Evolutionary conservation across 2,888 invertebrate species (phyloP).

Genomic region (Drosophila nigricruria): DNA sequence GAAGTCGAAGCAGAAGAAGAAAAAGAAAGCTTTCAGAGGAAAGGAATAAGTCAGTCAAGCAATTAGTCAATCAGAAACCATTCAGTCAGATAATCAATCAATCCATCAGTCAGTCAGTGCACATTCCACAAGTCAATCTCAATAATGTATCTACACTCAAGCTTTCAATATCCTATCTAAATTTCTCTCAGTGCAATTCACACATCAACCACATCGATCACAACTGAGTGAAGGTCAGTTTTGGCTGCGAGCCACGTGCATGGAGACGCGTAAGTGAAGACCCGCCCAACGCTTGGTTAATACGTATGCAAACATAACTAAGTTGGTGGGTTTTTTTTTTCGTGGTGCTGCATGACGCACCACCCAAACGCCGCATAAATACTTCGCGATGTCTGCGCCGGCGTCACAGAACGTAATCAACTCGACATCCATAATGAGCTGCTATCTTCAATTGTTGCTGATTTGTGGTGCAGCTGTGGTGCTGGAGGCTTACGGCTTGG

Average conservation of each 20-base stretch:
- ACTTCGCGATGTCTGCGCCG: slow-evolving; percentile 16
- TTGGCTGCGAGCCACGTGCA: slow-evolving; percentile 38
- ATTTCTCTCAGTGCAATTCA: slow-evolving; percentile 51
- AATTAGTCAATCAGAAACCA: not conserved
- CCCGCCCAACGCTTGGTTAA: slow-evolving; percentile 30
- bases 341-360: slow-evolving; percentile 37
- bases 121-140: not conserved
- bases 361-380: slow-evolving; percentile 42
- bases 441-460: slow-evolving; percentile 36
- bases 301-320: slow-evolving; percentile 45
- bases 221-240: slow-evolving; percentile 56
- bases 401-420: slow-evolving; percentile 44
- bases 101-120: not conserved
- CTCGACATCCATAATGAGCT: slow-evolving; percentile 43
- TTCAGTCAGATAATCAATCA: not conserved
- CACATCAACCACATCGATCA: slow-evolving; percentile 49
- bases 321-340: slow-evolving; percentile 25
- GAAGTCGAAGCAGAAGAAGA: not conserved
- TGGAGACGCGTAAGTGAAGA: slow-evolving; percentile 22
- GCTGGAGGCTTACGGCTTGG: slow-evolving; percentile 22
- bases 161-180: too few relatives aligned
- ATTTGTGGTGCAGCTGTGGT: slow-evolving; percentile 25
- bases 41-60: too few relatives aligned
- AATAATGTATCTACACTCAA: not conserved
- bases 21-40: too few relatives aligned